Evolutionary conservation across 2,888 invertebrate species (phyloP).

Genomic region (Copidosoma aretas): DNA sequence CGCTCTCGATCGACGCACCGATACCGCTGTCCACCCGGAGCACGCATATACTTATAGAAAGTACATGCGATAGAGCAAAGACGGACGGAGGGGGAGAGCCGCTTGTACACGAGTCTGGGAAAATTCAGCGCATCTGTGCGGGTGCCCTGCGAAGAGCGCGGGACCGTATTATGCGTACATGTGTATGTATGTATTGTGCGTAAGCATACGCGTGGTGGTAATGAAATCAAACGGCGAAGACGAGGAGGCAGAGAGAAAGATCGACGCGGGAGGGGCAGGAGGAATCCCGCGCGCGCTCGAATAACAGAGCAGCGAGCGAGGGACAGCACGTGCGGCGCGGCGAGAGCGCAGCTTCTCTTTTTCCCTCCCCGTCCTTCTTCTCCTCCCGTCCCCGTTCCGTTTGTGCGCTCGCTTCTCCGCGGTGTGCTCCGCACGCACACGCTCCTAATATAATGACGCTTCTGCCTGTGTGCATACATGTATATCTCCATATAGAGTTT

Average conservation of each 20-base stretch:
- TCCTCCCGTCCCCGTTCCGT: no score
- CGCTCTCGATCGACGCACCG: neutral
- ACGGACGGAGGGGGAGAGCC: neutral
- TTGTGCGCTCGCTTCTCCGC: no score
- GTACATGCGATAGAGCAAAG: neutral
- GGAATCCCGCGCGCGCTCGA: neutral
- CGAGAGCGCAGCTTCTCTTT: no score
- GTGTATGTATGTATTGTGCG: neutral
- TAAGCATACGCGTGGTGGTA: no score
- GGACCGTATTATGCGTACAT: neutral
- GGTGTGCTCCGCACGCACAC: no score
- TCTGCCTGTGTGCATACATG: no score
- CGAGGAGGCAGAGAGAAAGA: conserved; percentile 23
- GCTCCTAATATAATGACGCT: no score
- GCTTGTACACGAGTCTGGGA: neutral
- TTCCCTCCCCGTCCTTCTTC: no score
- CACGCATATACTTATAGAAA: neutral
- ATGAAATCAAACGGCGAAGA: conserved; percentile 40
- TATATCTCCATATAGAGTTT: no score
- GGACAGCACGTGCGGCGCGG: no score
- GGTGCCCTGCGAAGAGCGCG: neutral
- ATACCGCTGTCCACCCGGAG: neutral
- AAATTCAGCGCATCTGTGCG: neutral
- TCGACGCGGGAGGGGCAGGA: neutral
- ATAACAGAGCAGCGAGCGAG: no score